Conservation (phyloP, 2,888 invertebrate species). For the Spisula solida region DNA sequence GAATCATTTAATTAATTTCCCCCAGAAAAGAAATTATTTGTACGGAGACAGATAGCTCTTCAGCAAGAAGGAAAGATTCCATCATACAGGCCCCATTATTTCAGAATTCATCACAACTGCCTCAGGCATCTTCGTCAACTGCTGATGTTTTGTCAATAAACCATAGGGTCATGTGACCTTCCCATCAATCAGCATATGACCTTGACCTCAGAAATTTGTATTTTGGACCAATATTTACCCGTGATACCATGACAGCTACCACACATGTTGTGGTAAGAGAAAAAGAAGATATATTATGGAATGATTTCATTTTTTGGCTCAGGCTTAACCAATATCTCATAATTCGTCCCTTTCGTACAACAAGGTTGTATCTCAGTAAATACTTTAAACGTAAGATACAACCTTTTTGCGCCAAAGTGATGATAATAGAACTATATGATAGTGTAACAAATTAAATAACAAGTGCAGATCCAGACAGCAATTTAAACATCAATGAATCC, state of each 20-base stretch:
- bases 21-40: slow-evolving; percentile 26
- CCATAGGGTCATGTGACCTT: slow-evolving; percentile 44
- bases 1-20: slow-evolving; percentile 26
- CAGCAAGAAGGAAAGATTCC: slow-evolving; percentile 23
- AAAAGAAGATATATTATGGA: background rate
- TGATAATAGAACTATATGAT: background rate
- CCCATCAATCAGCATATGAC: slow-evolving; percentile 47
- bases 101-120: slow-evolving; percentile 48
- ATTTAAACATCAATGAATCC: background rate
- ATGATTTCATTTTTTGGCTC: background rate
- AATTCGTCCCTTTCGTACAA: no score
- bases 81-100: slow-evolving; percentile 38
- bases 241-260: slow-evolving; percentile 3
- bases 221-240: slow-evolving; percentile 43
- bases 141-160: slow-evolving; percentile 49
- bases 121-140: slow-evolving; percentile 28
- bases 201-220: slow-evolving; percentile 47
- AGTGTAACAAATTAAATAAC: no score
- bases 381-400: no score
- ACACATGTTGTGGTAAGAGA: background rate
- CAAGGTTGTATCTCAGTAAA: no score
- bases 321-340: background rate
- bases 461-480: background rate
- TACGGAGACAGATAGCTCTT: slow-evolving; percentile 34
- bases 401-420: no score